A percentile compares a stretch with the other conserved stretches of the same genome.
These are phyloP conservation scores for Ooceraea biroi DNA, from an alignment of 1,140 invertebrate species.

Conservation along the genomic window DNA sequence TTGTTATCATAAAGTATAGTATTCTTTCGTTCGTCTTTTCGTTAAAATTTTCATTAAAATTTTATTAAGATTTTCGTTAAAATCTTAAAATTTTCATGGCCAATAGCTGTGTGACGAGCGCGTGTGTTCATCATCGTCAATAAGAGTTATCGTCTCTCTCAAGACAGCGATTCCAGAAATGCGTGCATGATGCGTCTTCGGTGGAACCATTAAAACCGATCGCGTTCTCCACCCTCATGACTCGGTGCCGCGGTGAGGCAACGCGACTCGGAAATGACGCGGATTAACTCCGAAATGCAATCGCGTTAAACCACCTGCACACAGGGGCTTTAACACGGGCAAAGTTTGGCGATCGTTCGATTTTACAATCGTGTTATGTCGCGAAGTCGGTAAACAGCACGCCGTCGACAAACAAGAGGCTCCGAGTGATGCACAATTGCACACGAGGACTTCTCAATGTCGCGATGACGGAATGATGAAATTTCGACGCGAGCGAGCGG, in stretches of 20 bases:
- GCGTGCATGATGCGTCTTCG: constrained; percentile 17
- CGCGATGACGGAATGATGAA: neutral
- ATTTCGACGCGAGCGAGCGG: neutral
- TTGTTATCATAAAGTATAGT: too few species aligned
- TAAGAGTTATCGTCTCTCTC: constrained; percentile 7
- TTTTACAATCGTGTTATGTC: constrained; percentile 55
- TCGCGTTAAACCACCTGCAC: constrained; percentile 42
- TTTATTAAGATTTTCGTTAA: too few species aligned
- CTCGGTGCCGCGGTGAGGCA: neutral
- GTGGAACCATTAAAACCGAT: constrained; percentile 40
- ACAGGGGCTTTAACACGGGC: constrained; percentile 27
- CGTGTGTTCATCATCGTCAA: neutral
- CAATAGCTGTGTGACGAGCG: neutral
- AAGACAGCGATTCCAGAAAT: constrained; percentile 4
- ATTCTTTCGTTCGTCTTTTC: too few species aligned
- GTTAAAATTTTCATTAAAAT: too few species aligned
- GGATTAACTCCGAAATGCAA: constrained; percentile 40
- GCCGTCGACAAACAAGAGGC: constrained; percentile 41
- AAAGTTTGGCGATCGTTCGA: constrained; percentile 45
- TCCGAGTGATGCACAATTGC: constrained; percentile 19
- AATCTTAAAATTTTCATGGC: too few species aligned
- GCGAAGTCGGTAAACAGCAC: constrained; percentile 38
- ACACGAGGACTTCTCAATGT: constrained; percentile 29
- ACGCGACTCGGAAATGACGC: neutral
- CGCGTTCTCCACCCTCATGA: neutral